Conservation (phyloP, 2,797 vertebrate species). For the Apogon talboti region DNA sequence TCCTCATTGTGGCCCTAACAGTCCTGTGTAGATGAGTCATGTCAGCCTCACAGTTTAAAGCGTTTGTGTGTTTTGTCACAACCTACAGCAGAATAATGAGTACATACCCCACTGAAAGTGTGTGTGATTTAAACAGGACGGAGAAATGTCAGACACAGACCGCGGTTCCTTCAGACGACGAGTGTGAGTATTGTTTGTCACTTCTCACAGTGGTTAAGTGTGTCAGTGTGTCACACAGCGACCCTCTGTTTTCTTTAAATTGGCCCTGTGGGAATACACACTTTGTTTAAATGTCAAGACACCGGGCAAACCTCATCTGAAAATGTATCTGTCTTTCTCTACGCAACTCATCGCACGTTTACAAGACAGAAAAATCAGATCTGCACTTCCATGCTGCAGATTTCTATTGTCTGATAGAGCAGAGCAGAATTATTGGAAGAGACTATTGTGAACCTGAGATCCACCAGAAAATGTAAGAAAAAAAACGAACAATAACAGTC, state of each 20-base stretch:
- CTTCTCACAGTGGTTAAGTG: slow-evolving; percentile 58
- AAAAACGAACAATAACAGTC: too few relatives aligned
- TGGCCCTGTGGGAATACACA: slow-evolving; percentile 54
- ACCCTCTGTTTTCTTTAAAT: slow-evolving; percentile 57
- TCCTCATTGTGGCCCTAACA: too few relatives aligned
- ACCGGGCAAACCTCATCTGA: slow-evolving; percentile 39
- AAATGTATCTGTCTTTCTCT: slow-evolving; percentile 24
- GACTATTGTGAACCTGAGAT: too few relatives aligned
- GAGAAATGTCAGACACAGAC: slow-evolving; percentile 55
- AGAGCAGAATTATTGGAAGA: too few relatives aligned
- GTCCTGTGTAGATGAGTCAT: too few relatives aligned
- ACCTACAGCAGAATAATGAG: slow-evolving; percentile 27
- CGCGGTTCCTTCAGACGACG: slow-evolving; percentile 30
- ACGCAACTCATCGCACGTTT: neutral
- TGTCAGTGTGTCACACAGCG: slow-evolving; percentile 56
- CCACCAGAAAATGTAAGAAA: too few relatives aligned
- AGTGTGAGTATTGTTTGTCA: slow-evolving; percentile 63
- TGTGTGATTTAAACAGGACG: slow-evolving; percentile 56
- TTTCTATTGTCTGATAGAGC: too few relatives aligned
- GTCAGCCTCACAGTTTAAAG: slow-evolving; percentile 38
- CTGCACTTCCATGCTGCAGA: neutral
- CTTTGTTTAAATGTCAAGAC: slow-evolving; percentile 58
- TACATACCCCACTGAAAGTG: slow-evolving; percentile 34
- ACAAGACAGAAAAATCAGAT: neutral
- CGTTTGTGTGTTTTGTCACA: slow-evolving; percentile 48